phyloP scores from a whole-genome alignment of 2,888 invertebrate genomes.

The Eupithecia vulgata region DNA sequence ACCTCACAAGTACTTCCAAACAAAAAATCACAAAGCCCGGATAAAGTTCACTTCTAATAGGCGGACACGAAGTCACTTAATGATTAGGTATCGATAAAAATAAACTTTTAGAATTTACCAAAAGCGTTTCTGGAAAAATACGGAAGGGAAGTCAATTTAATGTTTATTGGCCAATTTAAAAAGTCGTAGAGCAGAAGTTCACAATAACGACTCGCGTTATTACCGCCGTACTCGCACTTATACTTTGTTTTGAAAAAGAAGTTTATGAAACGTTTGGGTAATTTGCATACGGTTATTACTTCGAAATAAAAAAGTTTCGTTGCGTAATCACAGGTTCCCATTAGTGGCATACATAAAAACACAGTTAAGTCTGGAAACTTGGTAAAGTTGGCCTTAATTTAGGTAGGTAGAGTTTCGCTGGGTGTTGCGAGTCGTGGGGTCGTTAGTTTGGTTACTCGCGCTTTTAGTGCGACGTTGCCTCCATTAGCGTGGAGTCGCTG shows the following conservation, averaged over 20 bases:
- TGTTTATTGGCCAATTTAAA: conserved; percentile 56
- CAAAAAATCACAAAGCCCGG: conserved; percentile 31
- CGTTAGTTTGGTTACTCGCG: conserved; percentile 63
- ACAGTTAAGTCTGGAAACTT: conserved; percentile 45
- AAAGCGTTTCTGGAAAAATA: conserved; percentile 49
- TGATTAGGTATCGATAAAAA: conserved; percentile 46
- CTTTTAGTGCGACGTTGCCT: conserved; percentile 51
- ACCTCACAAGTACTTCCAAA: conserved; percentile 17
- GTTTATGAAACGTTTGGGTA: conserved; percentile 34
- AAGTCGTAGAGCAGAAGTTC: conserved; percentile 55
- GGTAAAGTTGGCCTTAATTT: conserved; percentile 56
- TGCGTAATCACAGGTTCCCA: conserved; percentile 48
- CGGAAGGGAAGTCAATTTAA: conserved; percentile 49
- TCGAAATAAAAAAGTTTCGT: conserved; percentile 38
- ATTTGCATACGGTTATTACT: conserved; percentile 38
- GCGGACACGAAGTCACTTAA: conserved; percentile 36
- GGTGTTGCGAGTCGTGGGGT: conserved; percentile 58
- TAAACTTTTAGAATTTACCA: conserved; percentile 42
- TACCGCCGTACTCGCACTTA: conserved; percentile 37
- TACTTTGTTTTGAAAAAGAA: conserved; percentile 35
- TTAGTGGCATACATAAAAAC: conserved; percentile 49
- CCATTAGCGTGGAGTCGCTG: conserved; percentile 56
- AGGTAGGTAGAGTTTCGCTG: conserved; percentile 47
- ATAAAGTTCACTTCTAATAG: conserved; percentile 33
- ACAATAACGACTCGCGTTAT: conserved; percentile 49